A percentile compares a stretch with the other conserved stretches of the same genome.
These are phyloP conservation scores for Syrista parreyssii DNA, from an alignment of 2,888 invertebrate species.

Conservation along the genomic window DNA sequence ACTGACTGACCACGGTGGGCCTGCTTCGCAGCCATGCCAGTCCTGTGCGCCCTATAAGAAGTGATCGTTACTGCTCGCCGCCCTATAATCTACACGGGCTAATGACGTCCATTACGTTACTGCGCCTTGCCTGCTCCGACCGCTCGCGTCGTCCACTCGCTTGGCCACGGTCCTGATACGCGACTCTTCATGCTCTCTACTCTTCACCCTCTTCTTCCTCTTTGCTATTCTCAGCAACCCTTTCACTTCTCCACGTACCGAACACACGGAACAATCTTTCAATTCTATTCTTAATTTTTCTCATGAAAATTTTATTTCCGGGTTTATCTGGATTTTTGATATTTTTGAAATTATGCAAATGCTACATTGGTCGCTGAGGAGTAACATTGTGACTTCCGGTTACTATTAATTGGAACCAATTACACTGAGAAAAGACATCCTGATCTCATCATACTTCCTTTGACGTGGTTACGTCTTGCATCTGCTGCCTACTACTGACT, in stretches of 20 bases:
- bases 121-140: slow-evolving; percentile 50
- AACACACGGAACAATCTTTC: slow-evolving; percentile 30
- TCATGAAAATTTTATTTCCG: background rate
- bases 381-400: background rate
- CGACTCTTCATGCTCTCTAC: slow-evolving; percentile 37
- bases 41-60: slow-evolving; percentile 51
- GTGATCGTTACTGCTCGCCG: slow-evolving; percentile 66
- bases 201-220: slow-evolving; percentile 9
- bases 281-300: background rate
- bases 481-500: slow-evolving; percentile 7
- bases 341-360: background rate
- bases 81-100: slow-evolving; percentile 66
- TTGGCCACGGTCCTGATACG: slow-evolving; percentile 58
- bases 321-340: background rate
- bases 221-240: slow-evolving; percentile 14
- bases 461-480: slow-evolving; percentile 30
- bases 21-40: slow-evolving; percentile 42
- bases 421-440: slow-evolving; percentile 6
- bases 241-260: slow-evolving; percentile 29
- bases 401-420: slow-evolving; percentile 13
- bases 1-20: slow-evolving; percentile 43
- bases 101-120: slow-evolving; percentile 67
- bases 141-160: slow-evolving; percentile 54
- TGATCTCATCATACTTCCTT: slow-evolving; percentile 35
- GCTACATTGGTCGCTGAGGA: background rate